A percentile compares a stretch with the other conserved stretches of the same genome.
phyloP scores from a whole-genome alignment of 2,797 vertebrate species.

The Helostoma temminkii region DNA sequence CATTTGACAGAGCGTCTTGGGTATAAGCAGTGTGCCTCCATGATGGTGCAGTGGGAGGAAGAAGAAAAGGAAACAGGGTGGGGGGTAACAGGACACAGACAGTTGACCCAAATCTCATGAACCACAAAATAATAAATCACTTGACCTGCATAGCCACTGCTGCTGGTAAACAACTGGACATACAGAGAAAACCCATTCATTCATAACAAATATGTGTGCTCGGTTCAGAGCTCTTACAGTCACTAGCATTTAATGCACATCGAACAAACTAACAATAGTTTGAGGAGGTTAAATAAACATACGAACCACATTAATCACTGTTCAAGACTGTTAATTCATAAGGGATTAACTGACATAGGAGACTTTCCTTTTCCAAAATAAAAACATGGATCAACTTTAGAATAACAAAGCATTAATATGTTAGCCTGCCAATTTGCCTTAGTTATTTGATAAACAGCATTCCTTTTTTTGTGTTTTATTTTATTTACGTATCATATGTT shows the following conservation, averaged over 20 bases:
- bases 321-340: too few species aligned
- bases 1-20: constrained; percentile 57
- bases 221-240: not conserved
- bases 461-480: too few species aligned
- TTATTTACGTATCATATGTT: too few species aligned
- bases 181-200: not conserved
- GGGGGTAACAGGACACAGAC: constrained; percentile 26
- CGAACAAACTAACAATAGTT: not conserved
- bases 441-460: too few species aligned
- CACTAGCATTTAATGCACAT: not conserved
- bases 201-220: not conserved
- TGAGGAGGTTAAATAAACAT: not conserved
- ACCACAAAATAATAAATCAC: constrained; percentile 45
- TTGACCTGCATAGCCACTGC: constrained; percentile 51
- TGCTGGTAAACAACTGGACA: constrained; percentile 37
- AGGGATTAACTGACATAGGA: too few species aligned
- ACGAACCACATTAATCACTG: too few species aligned
- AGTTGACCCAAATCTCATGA: constrained; percentile 73
- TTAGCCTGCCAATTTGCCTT: too few species aligned
- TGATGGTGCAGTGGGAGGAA: constrained; percentile 22
- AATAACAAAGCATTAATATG: too few species aligned
- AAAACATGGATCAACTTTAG: too few species aligned
- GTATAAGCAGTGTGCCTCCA: constrained; percentile 26
- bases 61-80: not conserved
- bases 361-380: too few species aligned